These are phyloP conservation scores for Phaethornis superciliosus DNA, from an alignment of 2,113 vertebrate genomes.

Conservation along the genomic window DNA sequence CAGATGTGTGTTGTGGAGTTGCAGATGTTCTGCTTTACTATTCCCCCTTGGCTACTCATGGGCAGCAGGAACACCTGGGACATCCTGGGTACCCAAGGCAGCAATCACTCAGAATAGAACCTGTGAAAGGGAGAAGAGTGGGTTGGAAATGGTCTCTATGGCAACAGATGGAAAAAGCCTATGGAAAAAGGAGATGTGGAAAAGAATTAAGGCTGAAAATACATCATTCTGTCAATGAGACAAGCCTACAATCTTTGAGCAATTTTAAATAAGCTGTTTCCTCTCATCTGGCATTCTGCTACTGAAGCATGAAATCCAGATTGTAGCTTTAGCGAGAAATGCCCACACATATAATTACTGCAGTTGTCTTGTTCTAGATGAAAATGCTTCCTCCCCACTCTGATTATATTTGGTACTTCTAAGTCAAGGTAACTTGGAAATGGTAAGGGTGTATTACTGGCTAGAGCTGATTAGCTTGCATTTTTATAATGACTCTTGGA, in stretches of 20 bases:
- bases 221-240: constrained; percentile 3
- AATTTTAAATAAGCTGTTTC: constrained; percentile 53
- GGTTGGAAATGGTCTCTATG: constrained; percentile 48
- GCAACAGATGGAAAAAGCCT: constrained; percentile 44
- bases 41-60: not conserved
- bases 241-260: constrained; percentile 14
- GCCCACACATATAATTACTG: not conserved
- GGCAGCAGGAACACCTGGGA: not conserved
- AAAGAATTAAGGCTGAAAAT: constrained; percentile 24
- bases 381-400: not conserved
- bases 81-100: not conserved
- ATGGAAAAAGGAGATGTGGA: not conserved
- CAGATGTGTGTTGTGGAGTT: not conserved
- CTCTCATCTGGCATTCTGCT: constrained; percentile 16
- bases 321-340: not conserved
- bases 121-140: not conserved
- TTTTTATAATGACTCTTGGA: not conserved
- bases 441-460: not conserved
- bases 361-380: not conserved
- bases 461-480: not conserved
- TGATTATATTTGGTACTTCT: not conserved
- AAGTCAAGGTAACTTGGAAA: not conserved
- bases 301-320: constrained; percentile 9
- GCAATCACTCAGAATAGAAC: not conserved
- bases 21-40: not conserved